Conservation (phyloP, 2,113 vertebrate genomes). For the Morone saxatilis region DNA sequence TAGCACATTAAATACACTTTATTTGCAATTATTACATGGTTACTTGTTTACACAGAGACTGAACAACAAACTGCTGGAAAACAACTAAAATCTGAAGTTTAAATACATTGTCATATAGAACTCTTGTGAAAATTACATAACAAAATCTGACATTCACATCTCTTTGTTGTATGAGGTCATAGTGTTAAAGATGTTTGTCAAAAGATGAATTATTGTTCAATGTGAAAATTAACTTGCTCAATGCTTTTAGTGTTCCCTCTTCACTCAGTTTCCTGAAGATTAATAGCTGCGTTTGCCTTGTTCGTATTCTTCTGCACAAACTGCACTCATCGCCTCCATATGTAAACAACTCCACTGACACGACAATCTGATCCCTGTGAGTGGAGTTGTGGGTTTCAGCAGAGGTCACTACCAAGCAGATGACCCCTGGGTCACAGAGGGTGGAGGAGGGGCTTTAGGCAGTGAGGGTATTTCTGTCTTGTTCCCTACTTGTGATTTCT, state of each 20-base stretch:
- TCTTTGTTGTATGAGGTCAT: not conserved
- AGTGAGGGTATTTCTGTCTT: constrained; percentile 63
- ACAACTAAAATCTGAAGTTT: constrained; percentile 1
- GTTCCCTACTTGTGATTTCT: constrained; percentile 70
- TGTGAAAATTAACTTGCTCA: not conserved
- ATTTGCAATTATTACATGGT: constrained; percentile 6
- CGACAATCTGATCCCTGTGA: constrained; percentile 12
- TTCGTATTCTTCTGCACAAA: constrained; percentile 28
- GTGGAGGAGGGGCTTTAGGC: constrained; percentile 54
- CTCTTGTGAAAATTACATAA: not conserved
- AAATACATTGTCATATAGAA: not conserved
- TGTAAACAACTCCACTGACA: constrained; percentile 57
- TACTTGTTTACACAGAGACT: not conserved
- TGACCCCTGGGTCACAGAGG: constrained; percentile 61
- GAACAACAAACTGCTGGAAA: not conserved
- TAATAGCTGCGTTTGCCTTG: constrained; percentile 27
- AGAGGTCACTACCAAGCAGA: constrained; percentile 62
- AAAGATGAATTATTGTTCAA: constrained; percentile 3
- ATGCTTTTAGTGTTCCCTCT: not conserved
- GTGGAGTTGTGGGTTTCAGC: constrained; percentile 36
- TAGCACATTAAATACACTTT: constrained; percentile 10
- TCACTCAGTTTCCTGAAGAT: constrained; percentile 35
- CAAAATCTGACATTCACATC: not conserved
- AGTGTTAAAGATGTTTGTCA: constrained; percentile 6
- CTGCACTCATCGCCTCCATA: constrained; percentile 7